phyloP scores from a whole-genome alignment of 2,797 vertebrate species.

The Amphiprion clarkii region DNA sequence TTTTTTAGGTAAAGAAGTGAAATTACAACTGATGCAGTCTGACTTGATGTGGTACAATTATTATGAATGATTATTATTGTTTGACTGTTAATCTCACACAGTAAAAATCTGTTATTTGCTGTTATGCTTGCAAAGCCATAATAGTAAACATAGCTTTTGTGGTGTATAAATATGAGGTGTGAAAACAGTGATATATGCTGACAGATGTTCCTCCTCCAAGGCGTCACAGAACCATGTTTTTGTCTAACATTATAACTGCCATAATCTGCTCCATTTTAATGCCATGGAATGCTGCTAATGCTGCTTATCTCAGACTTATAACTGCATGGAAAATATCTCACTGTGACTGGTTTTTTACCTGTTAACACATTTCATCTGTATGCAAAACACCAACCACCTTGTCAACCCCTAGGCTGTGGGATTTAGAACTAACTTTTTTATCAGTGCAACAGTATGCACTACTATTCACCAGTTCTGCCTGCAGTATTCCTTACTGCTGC shows the following conservation, averaged over 20 bases:
- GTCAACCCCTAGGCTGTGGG: slow-evolving; percentile 34
- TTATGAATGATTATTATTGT: not conserved
- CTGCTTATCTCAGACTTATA: slow-evolving; percentile 80
- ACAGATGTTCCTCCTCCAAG: slow-evolving; percentile 80
- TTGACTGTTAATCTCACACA: slow-evolving; percentile 47
- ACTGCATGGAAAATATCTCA: slow-evolving; percentile 78
- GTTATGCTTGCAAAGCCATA: slow-evolving; percentile 54
- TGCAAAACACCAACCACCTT: slow-evolving; percentile 56
- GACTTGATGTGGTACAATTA: not conserved
- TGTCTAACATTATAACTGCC: slow-evolving; percentile 84
- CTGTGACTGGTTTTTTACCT: slow-evolving; percentile 65
- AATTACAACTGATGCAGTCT: not conserved
- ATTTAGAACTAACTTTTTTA: slow-evolving; percentile 50
- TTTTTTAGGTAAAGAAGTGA: not conserved
- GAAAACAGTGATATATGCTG: slow-evolving; percentile 76
- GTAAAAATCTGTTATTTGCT: slow-evolving; percentile 49
- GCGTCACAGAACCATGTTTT: slow-evolving; percentile 86
- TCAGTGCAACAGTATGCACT: slow-evolving; percentile 28
- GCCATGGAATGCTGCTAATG: slow-evolving; percentile 93
- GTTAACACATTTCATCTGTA: slow-evolving; percentile 70
- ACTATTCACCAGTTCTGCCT: slow-evolving; percentile 16
- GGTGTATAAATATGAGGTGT: slow-evolving; percentile 44
- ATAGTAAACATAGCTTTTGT: slow-evolving; percentile 57
- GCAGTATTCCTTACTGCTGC: slow-evolving; percentile 20
- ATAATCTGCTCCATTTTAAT: slow-evolving; percentile 93